These are phyloP conservation scores for Irena cyanogastra DNA, from an alignment of 2,113 vertebrate species.

Conservation along the genomic window DNA sequence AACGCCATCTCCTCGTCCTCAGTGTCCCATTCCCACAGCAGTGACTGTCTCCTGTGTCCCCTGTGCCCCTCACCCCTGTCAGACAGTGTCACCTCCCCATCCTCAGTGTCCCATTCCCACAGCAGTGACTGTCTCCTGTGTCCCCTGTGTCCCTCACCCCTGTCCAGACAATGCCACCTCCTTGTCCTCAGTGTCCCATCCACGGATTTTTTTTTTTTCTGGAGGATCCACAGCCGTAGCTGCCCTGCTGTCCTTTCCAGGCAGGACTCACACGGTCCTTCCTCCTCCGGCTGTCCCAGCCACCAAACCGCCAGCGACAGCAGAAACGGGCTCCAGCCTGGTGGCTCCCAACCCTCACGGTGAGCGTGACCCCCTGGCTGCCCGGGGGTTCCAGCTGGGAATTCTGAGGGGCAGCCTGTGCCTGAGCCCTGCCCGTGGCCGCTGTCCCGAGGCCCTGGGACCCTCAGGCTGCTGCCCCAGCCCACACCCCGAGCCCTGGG, in stretches of 20 bases:
- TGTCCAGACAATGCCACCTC: rapidly evolving
- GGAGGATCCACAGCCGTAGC: background rate
- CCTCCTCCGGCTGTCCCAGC: background rate
- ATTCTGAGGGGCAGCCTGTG: background rate
- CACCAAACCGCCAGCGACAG: background rate
- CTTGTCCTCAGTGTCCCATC: background rate
- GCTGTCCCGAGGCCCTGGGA: background rate
- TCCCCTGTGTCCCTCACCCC: background rate
- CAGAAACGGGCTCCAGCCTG: background rate
- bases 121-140: too few species aligned
- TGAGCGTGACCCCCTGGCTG: background rate
- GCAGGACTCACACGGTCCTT: background rate
- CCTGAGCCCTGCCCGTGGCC: background rate
- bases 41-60: too few species aligned
- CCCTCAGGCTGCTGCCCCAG: too few species aligned
- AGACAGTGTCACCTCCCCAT: too few species aligned
- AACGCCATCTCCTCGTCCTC: too few species aligned
- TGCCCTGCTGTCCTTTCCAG: background rate
- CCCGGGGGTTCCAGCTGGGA: background rate
- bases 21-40: too few species aligned
- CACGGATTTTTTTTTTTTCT: background rate
- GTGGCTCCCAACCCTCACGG: background rate
- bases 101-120: too few species aligned
- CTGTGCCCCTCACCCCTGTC: too few species aligned
- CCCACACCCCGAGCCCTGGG: background rate